Percentiles rank a stretch among this genome's conserved stretches.
Conservation (phyloP, 2,797 vertebrate species). For the Nasua narica region DNA sequence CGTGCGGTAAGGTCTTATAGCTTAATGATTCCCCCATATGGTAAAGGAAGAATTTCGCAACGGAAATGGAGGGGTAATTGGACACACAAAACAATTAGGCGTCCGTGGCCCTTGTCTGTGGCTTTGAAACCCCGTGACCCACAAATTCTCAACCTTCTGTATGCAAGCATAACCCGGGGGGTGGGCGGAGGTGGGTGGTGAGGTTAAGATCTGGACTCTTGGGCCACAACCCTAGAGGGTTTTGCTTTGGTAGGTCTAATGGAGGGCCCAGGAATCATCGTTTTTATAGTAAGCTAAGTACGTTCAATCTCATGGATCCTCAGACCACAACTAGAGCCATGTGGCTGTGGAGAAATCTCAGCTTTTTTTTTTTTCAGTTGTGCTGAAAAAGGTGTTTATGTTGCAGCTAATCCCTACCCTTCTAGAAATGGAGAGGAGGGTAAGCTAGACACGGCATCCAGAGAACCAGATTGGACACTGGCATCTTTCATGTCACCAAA, state of each 20-base stretch:
- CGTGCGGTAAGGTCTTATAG: not conserved
- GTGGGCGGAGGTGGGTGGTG: too few species aligned
- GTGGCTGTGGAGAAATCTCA: not conserved
- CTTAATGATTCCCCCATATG: not conserved
- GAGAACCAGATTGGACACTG: not conserved
- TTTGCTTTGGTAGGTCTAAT: not conserved
- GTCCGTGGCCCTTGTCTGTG: not conserved
- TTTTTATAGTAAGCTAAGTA: not conserved
- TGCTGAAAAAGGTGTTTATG: not conserved
- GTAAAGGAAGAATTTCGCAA: not conserved
- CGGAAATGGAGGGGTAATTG: too few species aligned
- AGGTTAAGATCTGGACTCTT: not conserved
- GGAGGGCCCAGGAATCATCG: not conserved
- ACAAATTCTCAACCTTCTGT: not conserved
- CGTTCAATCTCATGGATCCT: not conserved
- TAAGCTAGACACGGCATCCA: not conserved
- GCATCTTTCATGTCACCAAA: not conserved
- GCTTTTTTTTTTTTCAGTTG: not conserved
- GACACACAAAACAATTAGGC: not conserved
- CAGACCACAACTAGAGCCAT: not conserved
- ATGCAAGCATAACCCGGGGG: not conserved
- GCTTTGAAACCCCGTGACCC: not conserved
- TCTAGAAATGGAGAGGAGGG: not conserved
- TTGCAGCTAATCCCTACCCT: not conserved
- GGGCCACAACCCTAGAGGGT: too few species aligned